Evolutionary conservation across 2,888 invertebrate species (phyloP).

Genomic region (Mycalesis mineus): DNA sequence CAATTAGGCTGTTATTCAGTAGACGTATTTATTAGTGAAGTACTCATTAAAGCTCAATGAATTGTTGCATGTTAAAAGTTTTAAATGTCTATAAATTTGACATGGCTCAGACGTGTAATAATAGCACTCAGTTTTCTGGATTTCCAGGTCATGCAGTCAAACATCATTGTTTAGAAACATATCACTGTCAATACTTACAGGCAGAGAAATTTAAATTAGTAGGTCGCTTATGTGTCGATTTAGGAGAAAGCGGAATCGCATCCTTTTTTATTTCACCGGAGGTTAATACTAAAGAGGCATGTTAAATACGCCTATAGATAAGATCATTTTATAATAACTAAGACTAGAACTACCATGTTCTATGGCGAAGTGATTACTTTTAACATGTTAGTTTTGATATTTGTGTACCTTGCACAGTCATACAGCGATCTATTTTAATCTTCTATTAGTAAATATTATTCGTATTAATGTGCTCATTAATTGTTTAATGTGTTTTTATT

Average conservation of each 20-base stretch:
- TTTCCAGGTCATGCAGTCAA: slow-evolving; percentile 50
- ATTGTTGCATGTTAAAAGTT: slow-evolving; percentile 15
- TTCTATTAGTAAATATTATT: no score
- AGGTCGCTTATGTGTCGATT: slow-evolving; percentile 42
- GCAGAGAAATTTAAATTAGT: slow-evolving; percentile 56
- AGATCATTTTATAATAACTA: not conserved
- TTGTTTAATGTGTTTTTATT: no score
- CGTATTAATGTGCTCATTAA: no score
- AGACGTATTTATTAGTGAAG: not conserved
- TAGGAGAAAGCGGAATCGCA: slow-evolving; percentile 50
- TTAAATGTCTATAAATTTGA: slow-evolving; percentile 32
- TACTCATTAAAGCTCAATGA: slow-evolving; percentile 7
- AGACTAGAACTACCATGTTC: not conserved
- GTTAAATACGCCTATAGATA: not conserved
- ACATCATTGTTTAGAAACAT: slow-evolving; percentile 41
- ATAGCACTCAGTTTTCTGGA: slow-evolving; percentile 43
- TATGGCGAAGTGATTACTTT: not conserved
- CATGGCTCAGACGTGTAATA: slow-evolving; percentile 32
- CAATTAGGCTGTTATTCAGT: no score
- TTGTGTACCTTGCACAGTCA: no score
- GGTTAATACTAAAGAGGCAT: slow-evolving; percentile 29
- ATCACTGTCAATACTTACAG: slow-evolving; percentile 46
- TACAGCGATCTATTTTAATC: no score
- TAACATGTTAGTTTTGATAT: not conserved
- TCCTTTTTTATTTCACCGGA: slow-evolving; percentile 39